Percentiles rank a stretch among this genome's conserved stretches.
Conservation (phyloP, 2,113 vertebrate species). For the Aythya baeri region DNA sequence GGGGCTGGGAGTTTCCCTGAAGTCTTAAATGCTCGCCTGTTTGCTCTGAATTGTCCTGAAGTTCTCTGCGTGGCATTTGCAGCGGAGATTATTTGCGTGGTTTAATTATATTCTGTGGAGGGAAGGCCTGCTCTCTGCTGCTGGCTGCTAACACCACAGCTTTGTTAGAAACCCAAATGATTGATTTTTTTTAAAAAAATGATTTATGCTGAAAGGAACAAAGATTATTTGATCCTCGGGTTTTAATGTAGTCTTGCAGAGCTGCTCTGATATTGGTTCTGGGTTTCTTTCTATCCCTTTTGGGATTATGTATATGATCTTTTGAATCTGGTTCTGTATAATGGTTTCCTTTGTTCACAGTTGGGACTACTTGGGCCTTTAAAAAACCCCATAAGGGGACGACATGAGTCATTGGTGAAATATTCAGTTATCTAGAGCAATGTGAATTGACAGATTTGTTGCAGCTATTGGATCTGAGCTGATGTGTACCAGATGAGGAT, state of each 20-base stretch:
- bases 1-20: neutral
- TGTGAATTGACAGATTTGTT: constrained; percentile 8
- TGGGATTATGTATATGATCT: neutral
- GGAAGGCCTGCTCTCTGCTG: neutral
- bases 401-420: constrained; percentile 51
- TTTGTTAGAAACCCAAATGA: neutral
- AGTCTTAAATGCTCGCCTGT: fast-evolving
- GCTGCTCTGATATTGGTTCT: neutral
- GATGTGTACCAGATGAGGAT: neutral
- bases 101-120: neutral
- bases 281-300: constrained; percentile 13
- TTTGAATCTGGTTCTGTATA: neutral
- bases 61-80: neutral
- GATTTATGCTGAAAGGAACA: neutral
- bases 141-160: neutral
- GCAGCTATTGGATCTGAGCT: neutral
- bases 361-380: constrained; percentile 21
- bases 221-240: constrained; percentile 3
- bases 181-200: neutral
- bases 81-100: neutral
- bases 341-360: constrained; percentile 56
- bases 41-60: neutral
- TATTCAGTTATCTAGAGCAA: neutral
- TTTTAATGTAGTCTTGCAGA: neutral
- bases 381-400: neutral